phyloP scores from a whole-genome alignment of 2,113 vertebrate genomes.

The Rousettus leschenaultii region DNA sequence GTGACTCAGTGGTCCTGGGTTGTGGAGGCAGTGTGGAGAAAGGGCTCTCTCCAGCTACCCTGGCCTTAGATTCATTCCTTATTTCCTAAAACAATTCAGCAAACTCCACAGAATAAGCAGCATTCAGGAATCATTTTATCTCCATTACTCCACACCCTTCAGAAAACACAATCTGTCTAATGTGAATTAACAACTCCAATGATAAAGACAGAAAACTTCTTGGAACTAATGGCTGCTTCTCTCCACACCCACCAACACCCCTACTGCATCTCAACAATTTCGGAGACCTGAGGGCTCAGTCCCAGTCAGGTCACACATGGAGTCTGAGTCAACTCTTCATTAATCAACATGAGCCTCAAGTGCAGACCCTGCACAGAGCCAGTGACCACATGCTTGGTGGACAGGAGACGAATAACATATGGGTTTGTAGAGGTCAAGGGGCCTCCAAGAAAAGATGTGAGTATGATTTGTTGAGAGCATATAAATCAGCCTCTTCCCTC shows the following conservation, averaged over 20 bases:
- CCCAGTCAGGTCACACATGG: neutral
- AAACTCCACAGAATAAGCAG: neutral
- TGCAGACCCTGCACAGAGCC: neutral
- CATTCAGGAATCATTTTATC: neutral
- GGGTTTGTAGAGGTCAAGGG: neutral
- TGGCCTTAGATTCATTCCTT: neutral
- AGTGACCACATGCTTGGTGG: neutral
- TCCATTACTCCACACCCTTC: neutral
- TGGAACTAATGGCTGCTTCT: neutral
- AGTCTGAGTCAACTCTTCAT: neutral
- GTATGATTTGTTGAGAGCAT: neutral
- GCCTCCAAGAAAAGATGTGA: neutral
- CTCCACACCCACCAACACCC: neutral
- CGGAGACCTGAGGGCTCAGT: neutral
- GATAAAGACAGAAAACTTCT: neutral
- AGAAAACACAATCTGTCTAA: neutral
- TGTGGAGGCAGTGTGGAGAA: neutral
- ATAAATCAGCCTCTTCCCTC: neutral
- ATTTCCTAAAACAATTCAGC: neutral
- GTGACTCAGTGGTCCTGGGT: neutral
- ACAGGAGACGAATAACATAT: neutral
- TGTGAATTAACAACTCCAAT: neutral
- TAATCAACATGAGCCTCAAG: neutral
- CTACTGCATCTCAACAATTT: neutral
- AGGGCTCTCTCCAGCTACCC: neutral